Percentiles rank a stretch among this genome's conserved stretches.
These are phyloP conservation scores for Brachycybe producta DNA, from an alignment of 2,888 invertebrate genomes.

Conservation along the genomic window DNA sequence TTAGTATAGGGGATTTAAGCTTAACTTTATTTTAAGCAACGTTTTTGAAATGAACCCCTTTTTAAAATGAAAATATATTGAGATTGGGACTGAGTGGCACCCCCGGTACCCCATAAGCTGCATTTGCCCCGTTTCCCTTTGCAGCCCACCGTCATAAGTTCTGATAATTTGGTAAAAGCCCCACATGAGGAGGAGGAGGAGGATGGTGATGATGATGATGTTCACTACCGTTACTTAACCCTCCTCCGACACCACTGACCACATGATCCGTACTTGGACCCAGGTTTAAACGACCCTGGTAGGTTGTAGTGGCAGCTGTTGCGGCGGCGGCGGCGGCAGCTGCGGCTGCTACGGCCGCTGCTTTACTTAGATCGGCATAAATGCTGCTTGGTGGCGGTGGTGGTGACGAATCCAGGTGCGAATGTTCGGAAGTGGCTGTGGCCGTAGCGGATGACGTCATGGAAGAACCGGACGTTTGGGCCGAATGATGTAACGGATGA, in stretches of 20 bases:
- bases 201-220: conserved; percentile 18
- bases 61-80: conserved; percentile 12
- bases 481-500: not conserved
- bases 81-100: conserved; percentile 13
- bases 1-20: too few relatives aligned
- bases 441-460: not conserved
- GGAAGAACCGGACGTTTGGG: not conserved
- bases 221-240: conserved; percentile 14
- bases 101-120: too few relatives aligned
- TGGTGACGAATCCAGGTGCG: too few relatives aligned
- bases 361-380: conserved; percentile 20
- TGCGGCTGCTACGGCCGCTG: conserved; percentile 13
- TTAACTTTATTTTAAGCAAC: too few relatives aligned
- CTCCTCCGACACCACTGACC: conserved; percentile 11
- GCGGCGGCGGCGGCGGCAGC: conserved; percentile 11
- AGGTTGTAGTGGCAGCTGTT: conserved; percentile 19
- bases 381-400: conserved; percentile 2
- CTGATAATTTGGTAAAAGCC: conserved; percentile 30
- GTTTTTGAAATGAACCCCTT: too few relatives aligned
- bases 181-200: too few relatives aligned
- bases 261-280: conserved; percentile 18
- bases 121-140: too few relatives aligned
- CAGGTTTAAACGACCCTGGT: conserved; percentile 25
- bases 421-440: not conserved
- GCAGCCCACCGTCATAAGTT: conserved; percentile 33